Percentiles rank a stretch among this genome's conserved stretches.
phyloP scores from a whole-genome alignment of 2,888 invertebrate genomes.

The Drosophila phalerata region DNA sequence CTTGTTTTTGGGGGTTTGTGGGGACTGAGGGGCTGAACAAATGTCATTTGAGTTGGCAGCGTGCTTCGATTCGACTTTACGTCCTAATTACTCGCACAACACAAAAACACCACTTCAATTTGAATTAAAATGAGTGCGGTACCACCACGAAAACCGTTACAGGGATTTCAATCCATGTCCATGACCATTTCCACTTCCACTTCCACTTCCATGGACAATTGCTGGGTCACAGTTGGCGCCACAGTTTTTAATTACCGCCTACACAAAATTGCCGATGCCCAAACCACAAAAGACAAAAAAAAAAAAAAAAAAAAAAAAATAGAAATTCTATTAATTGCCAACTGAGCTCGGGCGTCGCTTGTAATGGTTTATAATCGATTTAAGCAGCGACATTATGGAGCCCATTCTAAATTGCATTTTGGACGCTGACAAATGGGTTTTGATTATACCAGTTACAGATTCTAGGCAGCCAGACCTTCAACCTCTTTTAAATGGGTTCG shows the following conservation, averaged over 20 bases:
- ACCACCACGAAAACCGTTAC: slow-evolving; percentile 6
- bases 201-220: slow-evolving; percentile 12
- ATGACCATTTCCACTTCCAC: background rate
- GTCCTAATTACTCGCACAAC: slow-evolving; percentile 78
- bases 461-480: background rate
- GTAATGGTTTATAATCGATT: slow-evolving; percentile 77
- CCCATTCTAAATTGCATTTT: slow-evolving; percentile 57
- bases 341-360: slow-evolving; percentile 48
- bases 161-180: slow-evolving; percentile 20
- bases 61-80: slow-evolving; percentile 73
- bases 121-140: slow-evolving; percentile 73
- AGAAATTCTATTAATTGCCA: slow-evolving; percentile 68
- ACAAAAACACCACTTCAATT: slow-evolving; percentile 77
- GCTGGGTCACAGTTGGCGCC: slow-evolving; percentile 73
- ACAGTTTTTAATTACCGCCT: slow-evolving; percentile 76
- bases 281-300: slow-evolving; percentile 32
- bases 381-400: slow-evolving; percentile 62
- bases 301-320: slow-evolving; percentile 19
- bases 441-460: slow-evolving; percentile 11
- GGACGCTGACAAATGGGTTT: slow-evolving; percentile 63
- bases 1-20: background rate
- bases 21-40: slow-evolving; percentile 41
- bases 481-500: background rate
- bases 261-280: slow-evolving; percentile 70
- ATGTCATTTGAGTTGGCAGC: slow-evolving; percentile 69